Evolutionary conservation across 1,140 invertebrate species (phyloP).

Genomic region (Andrena cerasifolii): DNA sequence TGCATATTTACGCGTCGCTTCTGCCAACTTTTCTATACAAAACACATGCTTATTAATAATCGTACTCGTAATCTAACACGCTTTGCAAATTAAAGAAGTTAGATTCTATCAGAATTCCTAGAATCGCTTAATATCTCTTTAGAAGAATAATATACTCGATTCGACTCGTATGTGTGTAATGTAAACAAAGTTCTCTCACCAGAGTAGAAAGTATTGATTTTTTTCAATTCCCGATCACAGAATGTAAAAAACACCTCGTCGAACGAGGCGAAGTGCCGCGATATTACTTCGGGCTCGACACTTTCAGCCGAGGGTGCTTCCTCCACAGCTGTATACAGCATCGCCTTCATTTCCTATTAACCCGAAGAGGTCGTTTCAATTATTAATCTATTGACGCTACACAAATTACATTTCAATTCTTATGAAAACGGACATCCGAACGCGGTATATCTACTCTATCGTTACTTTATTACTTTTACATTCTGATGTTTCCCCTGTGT

Average conservation of each 20-base stretch:
- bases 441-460: neutral
- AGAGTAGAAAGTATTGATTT: constrained; percentile 98
- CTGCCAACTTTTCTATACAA: constrained; percentile 96
- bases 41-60: constrained; percentile 13
- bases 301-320: constrained; percentile 93
- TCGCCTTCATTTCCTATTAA: constrained; percentile 94
- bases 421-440: too few species aligned
- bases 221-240: constrained; percentile 96
- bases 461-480: neutral
- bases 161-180: too few species aligned
- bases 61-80: too few species aligned
- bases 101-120: too few species aligned
- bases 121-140: too few species aligned
- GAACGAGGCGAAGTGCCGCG: constrained; percentile 96
- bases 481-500: neutral
- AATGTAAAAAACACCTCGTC: constrained; percentile 98
- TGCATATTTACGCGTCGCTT: constrained; percentile 97
- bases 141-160: too few species aligned
- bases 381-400: constrained; percentile 30
- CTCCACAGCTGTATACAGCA: constrained; percentile 94
- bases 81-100: too few species aligned
- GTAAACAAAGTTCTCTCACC: constrained; percentile 84
- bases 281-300: constrained; percentile 93
- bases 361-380: constrained; percentile 21
- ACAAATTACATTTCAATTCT: neutral